Evolutionary conservation across 2,113 vertebrate species (phyloP).

Genomic region (Psilopogon haemacephalus): DNA sequence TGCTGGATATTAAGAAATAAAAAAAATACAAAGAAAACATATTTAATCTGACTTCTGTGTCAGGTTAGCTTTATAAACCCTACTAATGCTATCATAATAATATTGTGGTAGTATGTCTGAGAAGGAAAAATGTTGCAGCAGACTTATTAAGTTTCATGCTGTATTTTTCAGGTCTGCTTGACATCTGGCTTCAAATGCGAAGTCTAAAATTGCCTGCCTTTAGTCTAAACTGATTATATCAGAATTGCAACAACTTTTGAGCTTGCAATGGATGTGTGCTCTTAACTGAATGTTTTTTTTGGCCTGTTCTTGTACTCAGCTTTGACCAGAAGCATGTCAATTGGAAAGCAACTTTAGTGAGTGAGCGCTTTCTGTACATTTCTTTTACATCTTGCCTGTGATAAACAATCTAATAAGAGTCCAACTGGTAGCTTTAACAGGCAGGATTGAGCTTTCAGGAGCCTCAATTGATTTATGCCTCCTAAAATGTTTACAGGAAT

Average conservation of each 20-base stretch:
- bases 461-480: background rate
- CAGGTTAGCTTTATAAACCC: conserved; percentile 24
- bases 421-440: background rate
- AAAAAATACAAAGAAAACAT: background rate
- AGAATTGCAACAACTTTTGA: background rate
- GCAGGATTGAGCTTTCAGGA: background rate
- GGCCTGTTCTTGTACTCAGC: background rate
- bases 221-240: conserved; percentile 28
- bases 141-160: conserved; percentile 49
- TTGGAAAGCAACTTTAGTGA: background rate
- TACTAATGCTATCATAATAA: conserved; percentile 24
- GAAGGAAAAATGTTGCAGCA: conserved; percentile 25
- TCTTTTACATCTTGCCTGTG: background rate
- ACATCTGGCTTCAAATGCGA: background rate
- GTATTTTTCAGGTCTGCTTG: conserved; percentile 51
- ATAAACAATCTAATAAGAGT: background rate
- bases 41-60: background rate
- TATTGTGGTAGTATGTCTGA: conserved; percentile 14
- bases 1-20: background rate
- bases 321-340: background rate
- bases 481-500: background rate
- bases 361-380: background rate
- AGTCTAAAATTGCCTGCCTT: conserved; percentile 22
- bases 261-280: background rate
- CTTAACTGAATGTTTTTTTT: background rate